Evolutionary conservation across 2,888 invertebrate genomes (phyloP).

Genomic region (Eugnorisma glareosa): DNA sequence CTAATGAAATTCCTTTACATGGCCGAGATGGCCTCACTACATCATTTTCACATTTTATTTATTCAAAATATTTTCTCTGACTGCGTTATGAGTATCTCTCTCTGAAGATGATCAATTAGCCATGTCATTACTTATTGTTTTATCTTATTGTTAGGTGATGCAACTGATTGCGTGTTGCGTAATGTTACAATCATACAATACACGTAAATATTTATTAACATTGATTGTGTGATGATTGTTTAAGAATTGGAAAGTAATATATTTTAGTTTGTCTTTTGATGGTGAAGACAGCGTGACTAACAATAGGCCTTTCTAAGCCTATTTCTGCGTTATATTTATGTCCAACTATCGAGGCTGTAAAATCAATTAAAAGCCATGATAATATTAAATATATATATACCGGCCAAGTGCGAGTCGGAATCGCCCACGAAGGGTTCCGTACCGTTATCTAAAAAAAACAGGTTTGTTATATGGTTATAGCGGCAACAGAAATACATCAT

Average conservation of each 20-base stretch:
- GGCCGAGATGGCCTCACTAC: too few relatives aligned
- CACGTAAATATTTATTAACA: slow-evolving; percentile 36
- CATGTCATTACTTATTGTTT: slow-evolving; percentile 29
- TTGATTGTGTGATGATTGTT: not conserved
- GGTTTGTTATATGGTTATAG: too few relatives aligned
- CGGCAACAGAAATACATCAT: too few relatives aligned
- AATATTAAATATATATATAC: too few relatives aligned
- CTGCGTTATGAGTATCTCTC: not conserved
- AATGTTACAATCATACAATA: slow-evolving; percentile 12
- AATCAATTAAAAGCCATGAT: not conserved
- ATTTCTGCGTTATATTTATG: not conserved
- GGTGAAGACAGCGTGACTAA: not conserved
- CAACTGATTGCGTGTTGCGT: slow-evolving; percentile 29
- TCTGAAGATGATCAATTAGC: slow-evolving; percentile 12
- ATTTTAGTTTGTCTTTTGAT: not conserved
- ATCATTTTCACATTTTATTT: not conserved
- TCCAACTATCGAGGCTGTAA: not conserved
- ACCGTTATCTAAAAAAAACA: too few relatives aligned
- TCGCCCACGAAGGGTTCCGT: too few relatives aligned
- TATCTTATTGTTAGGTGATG: slow-evolving; percentile 34
- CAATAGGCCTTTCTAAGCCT: not conserved
- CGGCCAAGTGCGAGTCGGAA: too few relatives aligned
- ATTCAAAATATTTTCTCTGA: slow-evolving; percentile 6
- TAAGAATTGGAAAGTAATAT: slow-evolving; percentile 22
- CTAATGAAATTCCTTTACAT: not conserved